phyloP scores from a whole-genome alignment of 2,113 vertebrate species.

The Hemibagrus wyckioides region DNA sequence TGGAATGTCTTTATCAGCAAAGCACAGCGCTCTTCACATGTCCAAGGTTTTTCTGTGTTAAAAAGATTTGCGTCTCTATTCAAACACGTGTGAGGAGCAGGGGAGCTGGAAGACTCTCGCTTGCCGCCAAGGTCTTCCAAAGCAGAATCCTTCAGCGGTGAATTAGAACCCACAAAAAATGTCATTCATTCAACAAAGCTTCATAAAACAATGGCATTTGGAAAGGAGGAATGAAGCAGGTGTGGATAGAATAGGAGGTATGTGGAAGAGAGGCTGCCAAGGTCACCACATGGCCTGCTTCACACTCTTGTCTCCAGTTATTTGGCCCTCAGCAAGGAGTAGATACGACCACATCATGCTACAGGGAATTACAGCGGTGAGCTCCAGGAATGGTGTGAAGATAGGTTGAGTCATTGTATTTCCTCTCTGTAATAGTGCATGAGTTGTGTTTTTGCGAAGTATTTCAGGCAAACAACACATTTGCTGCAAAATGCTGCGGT shows the following conservation, averaged over 20 bases:
- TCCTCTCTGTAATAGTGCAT: constrained; percentile 16
- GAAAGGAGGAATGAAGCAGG: constrained; percentile 37
- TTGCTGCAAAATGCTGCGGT: background rate
- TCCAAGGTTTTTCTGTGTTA: constrained; percentile 51
- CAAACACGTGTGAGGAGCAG: constrained; percentile 33
- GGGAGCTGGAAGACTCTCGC: constrained; percentile 21
- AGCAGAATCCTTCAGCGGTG: constrained; percentile 32
- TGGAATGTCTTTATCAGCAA: constrained; percentile 46
- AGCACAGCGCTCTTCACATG: constrained; percentile 24
- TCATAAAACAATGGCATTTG: constrained; percentile 31
- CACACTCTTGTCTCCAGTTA: constrained; percentile 32
- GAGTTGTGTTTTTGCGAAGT: background rate
- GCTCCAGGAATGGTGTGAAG: background rate
- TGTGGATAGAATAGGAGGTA: constrained; percentile 38
- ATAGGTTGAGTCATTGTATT: constrained; percentile 15
- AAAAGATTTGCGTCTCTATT: constrained; percentile 43
- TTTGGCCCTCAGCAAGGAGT: background rate
- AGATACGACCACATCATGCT: constrained; percentile 18
- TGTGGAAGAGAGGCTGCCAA: constrained; percentile 42
- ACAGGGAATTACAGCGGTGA: constrained; percentile 19
- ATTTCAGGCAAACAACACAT: constrained; percentile 1
- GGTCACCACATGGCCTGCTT: constrained; percentile 45
- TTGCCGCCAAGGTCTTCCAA: constrained; percentile 47
- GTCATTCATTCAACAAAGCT: constrained; percentile 23
- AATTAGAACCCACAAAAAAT: constrained; percentile 33